These are phyloP conservation scores for Drosophila fuyamai DNA, from an alignment of 1,140 invertebrate genomes.

Conservation along the genomic window DNA sequence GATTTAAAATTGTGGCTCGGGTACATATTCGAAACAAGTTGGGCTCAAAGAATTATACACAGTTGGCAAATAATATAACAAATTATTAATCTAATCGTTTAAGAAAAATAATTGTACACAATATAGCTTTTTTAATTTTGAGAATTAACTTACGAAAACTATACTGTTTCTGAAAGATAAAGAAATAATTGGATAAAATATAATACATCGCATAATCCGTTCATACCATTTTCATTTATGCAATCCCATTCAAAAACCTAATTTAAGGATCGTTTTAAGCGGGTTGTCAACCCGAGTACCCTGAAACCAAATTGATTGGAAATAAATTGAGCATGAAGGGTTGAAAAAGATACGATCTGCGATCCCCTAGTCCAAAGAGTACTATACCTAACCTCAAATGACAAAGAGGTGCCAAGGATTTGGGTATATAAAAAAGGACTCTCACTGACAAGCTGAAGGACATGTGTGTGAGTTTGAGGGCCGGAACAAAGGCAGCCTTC, in stretches of 20 bases:
- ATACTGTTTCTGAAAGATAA: too few relatives aligned
- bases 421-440: constrained; percentile 28
- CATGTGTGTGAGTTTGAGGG: constrained; percentile 27
- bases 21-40: not conserved
- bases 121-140: too few relatives aligned
- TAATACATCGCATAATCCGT: not conserved
- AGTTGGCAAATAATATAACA: too few relatives aligned
- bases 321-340: constrained; percentile 24
- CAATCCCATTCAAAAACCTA: constrained; percentile 1
- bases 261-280: constrained; percentile 23
- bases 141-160: too few relatives aligned
- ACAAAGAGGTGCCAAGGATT: constrained; percentile 22
- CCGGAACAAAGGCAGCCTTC: constrained; percentile 46
- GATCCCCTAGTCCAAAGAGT: constrained; percentile 11
- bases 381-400: constrained; percentile 26
- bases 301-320: constrained; percentile 28
- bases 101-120: too few relatives aligned
- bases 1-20: not conserved
- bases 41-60: too few relatives aligned
- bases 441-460: constrained; percentile 12
- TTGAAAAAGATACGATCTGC: constrained; percentile 18
- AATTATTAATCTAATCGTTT: too few relatives aligned
- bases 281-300: not conserved
- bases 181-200: not conserved
- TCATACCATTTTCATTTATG: constrained; percentile 7